These are phyloP conservation scores for Microtus richardsoni DNA, from an alignment of 2,113 vertebrate genomes.

Conservation along the genomic window DNA sequence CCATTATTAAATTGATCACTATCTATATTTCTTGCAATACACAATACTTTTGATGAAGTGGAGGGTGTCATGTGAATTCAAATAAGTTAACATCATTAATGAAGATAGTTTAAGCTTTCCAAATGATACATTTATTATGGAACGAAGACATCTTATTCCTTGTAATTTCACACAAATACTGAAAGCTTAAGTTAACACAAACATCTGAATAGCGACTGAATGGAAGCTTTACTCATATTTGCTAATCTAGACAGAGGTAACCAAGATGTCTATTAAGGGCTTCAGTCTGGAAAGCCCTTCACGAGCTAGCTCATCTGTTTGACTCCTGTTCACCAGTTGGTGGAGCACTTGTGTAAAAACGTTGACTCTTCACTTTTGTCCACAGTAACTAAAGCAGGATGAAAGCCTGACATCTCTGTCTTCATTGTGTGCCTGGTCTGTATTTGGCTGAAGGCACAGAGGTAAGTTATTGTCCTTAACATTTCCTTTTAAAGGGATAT, in stretches of 20 bases:
- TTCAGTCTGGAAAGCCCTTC: not conserved
- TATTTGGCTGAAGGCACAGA: not conserved
- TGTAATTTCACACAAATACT: not conserved
- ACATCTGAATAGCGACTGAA: not conserved
- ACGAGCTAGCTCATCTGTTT: not conserved
- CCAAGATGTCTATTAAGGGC: not conserved
- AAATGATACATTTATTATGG: not conserved
- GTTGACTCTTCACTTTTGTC: not conserved
- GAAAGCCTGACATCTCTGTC: not conserved
- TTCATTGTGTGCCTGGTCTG: not conserved
- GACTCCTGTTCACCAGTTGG: not conserved
- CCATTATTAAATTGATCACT: not conserved
- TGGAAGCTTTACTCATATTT: not conserved
- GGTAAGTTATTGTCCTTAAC: not conserved
- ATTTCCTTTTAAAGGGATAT: not conserved
- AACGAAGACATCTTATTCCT: not conserved
- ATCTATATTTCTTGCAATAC: not conserved
- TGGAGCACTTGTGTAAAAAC: not conserved
- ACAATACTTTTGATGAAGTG: not conserved
- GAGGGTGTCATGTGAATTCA: not conserved
- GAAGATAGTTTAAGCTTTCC: not conserved
- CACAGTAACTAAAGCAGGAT: not conserved
- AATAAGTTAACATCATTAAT: not conserved
- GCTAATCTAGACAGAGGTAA: not conserved
- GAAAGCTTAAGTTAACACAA: not conserved